phyloP scores from a whole-genome alignment of 2,888 invertebrate species.

The Protonemura montana region DNA sequence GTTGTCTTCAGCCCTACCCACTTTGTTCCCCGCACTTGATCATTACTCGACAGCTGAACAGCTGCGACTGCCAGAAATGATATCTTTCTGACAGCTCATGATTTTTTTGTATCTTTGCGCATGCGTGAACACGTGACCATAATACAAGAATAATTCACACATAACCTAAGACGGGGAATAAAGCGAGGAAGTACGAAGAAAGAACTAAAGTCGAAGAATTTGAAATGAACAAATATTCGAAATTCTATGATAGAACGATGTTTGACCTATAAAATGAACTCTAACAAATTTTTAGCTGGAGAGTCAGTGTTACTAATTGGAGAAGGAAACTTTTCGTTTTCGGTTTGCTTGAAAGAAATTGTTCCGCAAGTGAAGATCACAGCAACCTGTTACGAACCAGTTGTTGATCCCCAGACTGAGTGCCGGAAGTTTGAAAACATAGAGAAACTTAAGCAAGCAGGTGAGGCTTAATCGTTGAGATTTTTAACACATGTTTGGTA shows the following conservation, averaged over 20 bases:
- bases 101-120: no score
- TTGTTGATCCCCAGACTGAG: constrained; percentile 53
- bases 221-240: no score
- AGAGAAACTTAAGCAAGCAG: constrained; percentile 51
- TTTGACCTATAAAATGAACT: constrained; percentile 35
- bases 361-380: constrained; percentile 55
- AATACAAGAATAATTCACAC: no score
- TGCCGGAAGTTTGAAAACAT: constrained; percentile 51
- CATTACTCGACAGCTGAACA: not conserved
- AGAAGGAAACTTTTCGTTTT: constrained; percentile 66
- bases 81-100: no score
- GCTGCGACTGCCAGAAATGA: not conserved
- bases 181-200: no score
- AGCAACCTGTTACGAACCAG: constrained; percentile 59
- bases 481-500: not conserved
- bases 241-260: no score
- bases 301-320: constrained; percentile 61
- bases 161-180: no score
- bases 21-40: not conserved
- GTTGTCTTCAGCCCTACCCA: not conserved
- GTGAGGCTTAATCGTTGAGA: constrained; percentile 52
- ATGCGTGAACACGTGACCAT: no score
- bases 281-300: constrained; percentile 47
- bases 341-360: constrained; percentile 57
- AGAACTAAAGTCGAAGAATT: no score